Conservation (phyloP, 2,113 vertebrate species). For the Desmodus rotundus region DNA sequence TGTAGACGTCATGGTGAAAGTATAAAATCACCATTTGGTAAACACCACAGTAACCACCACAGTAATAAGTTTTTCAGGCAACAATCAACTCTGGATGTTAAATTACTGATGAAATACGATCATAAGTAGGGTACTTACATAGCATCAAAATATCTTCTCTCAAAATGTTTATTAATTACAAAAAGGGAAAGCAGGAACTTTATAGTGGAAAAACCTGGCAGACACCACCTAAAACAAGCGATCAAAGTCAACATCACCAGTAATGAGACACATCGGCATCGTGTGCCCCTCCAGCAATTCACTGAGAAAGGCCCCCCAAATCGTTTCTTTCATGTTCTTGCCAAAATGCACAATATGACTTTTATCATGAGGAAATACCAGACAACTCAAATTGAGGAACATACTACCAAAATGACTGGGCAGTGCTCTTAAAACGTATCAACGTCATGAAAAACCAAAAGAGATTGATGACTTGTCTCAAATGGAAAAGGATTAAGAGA, state of each 20-base stretch:
- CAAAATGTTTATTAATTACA: background rate
- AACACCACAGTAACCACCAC: background rate
- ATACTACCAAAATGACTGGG: background rate
- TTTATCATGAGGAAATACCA: background rate
- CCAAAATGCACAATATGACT: background rate
- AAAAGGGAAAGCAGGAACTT: background rate
- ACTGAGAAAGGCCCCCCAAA: background rate
- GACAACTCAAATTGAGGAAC: background rate
- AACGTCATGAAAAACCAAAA: background rate
- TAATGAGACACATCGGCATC: background rate
- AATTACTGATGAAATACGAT: background rate
- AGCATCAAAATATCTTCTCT: background rate
- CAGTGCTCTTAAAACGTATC: background rate
- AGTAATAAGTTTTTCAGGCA: background rate
- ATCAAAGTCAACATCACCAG: background rate
- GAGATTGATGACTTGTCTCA: background rate
- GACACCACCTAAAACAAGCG: background rate
- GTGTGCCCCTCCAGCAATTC: background rate
- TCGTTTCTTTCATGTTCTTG: background rate
- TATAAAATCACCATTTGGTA: background rate
- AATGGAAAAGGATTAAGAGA: background rate
- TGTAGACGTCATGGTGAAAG: background rate
- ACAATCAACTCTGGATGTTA: background rate
- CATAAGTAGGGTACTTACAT: background rate
- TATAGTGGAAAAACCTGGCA: background rate